Evolutionary conservation across 2,113 vertebrate genomes (phyloP).

Genomic region (Pteronura brasiliensis): DNA sequence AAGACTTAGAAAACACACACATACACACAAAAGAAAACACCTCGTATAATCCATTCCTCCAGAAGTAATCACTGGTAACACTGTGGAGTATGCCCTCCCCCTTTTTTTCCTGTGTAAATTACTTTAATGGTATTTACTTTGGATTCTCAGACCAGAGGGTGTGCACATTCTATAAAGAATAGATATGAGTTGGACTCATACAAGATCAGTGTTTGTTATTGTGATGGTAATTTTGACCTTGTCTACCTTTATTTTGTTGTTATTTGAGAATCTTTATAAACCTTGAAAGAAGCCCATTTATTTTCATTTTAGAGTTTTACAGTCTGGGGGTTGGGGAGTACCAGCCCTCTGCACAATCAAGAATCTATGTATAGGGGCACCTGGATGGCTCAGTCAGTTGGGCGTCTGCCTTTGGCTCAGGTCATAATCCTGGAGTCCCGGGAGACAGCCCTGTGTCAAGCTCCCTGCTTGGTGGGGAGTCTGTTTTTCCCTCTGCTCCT

Average conservation of each 20-base stretch:
- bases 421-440: too few relatives aligned
- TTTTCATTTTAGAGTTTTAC: slow-evolving; percentile 9
- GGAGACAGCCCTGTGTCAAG: too few relatives aligned
- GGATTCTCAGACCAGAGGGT: background rate
- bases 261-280: background rate
- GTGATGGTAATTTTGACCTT: background rate
- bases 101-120: background rate
- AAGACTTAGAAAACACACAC: background rate
- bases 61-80: background rate
- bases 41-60: background rate
- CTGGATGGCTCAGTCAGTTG: too few relatives aligned
- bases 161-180: slow-evolving; percentile 7
- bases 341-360: background rate
- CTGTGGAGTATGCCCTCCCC: background rate
- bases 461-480: too few relatives aligned
- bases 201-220: background rate
- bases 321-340: background rate
- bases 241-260: background rate
- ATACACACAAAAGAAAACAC: background rate
- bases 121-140: slow-evolving; percentile 14
- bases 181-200: background rate
- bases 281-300: background rate
- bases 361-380: background rate
- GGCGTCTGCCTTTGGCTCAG: too few relatives aligned
- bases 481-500: too few relatives aligned